Conservation (phyloP, 2,797 vertebrate species). For the Poecilia wingei region DNA sequence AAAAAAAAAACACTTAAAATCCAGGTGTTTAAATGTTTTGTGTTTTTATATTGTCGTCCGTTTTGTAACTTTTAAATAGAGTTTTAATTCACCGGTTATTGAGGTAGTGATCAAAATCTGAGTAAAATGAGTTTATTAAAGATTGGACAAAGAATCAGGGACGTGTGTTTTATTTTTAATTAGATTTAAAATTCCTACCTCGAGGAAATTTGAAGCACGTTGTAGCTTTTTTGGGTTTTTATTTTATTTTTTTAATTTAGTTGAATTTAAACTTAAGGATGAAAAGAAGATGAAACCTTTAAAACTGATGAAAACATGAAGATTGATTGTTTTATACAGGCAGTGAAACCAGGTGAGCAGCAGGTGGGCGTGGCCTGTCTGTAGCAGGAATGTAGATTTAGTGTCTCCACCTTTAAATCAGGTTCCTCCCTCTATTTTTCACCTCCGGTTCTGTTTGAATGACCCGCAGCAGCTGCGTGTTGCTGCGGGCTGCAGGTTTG, state of each 20-base stretch:
- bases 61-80: not conserved
- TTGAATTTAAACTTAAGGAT: not conserved
- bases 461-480: not conserved
- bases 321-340: not conserved
- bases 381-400: not conserved
- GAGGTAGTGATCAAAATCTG: not conserved
- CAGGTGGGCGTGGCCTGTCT: not conserved
- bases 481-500: not conserved
- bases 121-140: not conserved
- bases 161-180: not conserved
- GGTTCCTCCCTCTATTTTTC: not conserved
- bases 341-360: no score
- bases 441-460: not conserved
- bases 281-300: not conserved
- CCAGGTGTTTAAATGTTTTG: not conserved
- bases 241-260: not conserved
- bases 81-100: not conserved
- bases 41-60: not conserved
- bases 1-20: not conserved
- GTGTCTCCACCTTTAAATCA: not conserved
- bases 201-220: not conserved
- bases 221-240: not conserved
- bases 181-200: not conserved
- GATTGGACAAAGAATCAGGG: not conserved
- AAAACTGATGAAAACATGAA: not conserved